Evolutionary conservation across 2,113 vertebrate species (phyloP).

Genomic region (Herpailurus yagouaroundi): DNA sequence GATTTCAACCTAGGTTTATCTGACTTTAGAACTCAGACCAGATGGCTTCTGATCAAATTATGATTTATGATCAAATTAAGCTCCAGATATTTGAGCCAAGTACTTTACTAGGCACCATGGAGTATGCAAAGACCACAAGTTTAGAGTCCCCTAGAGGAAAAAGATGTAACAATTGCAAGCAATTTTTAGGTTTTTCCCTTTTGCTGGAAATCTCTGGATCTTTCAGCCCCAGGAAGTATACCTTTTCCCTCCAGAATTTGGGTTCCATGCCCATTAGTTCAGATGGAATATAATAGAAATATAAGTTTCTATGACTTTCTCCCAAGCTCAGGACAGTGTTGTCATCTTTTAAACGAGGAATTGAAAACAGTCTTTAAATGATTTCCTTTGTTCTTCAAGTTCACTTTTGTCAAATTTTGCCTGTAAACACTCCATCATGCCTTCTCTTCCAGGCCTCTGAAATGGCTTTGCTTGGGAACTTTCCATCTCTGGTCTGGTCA

Average conservation of each 20-base stretch:
- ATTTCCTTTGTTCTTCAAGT: not conserved
- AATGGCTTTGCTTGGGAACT: not conserved
- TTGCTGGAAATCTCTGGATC: not conserved
- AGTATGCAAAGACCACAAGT: not conserved
- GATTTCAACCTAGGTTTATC: slow-evolving; percentile 36
- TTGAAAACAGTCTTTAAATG: not conserved
- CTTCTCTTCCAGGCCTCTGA: not conserved
- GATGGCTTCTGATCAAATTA: slow-evolving; percentile 42
- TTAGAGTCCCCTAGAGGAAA: not conserved
- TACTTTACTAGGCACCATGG: not conserved
- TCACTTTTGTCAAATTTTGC: not conserved
- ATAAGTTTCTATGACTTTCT: not conserved
- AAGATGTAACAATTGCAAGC: not conserved
- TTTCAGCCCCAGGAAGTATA: not conserved
- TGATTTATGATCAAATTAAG: slow-evolving; percentile 16
- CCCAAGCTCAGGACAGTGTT: not conserved
- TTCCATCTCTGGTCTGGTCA: not conserved
- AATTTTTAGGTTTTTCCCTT: not conserved
- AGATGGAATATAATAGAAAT: not conserved
- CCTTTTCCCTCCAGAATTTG: not conserved
- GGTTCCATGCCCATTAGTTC: not conserved
- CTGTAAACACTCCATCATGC: not conserved
- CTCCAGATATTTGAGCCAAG: slow-evolving; percentile 38
- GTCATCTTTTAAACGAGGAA: slow-evolving; percentile 16
- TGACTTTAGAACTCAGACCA: slow-evolving; percentile 20